Conservation (phyloP, 2,113 vertebrate genomes). For the Rhinogobius similis region DNA sequence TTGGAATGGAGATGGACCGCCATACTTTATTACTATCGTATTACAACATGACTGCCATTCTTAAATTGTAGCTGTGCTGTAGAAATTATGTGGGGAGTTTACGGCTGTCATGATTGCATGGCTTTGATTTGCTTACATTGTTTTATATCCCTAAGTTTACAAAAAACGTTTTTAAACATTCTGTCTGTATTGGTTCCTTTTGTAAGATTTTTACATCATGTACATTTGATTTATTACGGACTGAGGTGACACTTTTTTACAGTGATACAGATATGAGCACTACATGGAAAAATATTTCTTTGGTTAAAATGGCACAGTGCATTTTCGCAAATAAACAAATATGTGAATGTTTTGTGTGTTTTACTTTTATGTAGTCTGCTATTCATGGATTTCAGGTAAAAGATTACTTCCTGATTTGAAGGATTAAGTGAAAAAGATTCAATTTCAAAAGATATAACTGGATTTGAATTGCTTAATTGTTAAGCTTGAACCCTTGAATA, state of each 20-base stretch:
- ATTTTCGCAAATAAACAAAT: slow-evolving; percentile 62
- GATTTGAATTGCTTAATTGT: too few relatives aligned
- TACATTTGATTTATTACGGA: slow-evolving; percentile 40
- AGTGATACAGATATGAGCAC: slow-evolving; percentile 46
- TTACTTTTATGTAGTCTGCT: too few relatives aligned
- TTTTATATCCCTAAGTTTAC: slow-evolving; percentile 52
- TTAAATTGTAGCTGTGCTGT: slow-evolving; percentile 21
- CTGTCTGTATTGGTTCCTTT: background rate
- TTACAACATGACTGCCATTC: background rate
- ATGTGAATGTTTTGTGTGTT: slow-evolving; percentile 26
- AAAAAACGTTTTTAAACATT: slow-evolving; percentile 29
- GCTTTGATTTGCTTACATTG: slow-evolving; percentile 66
- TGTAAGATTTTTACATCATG: slow-evolving; percentile 7
- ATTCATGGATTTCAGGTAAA: too few relatives aligned
- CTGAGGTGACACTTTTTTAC: slow-evolving; percentile 27
- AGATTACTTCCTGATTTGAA: too few relatives aligned
- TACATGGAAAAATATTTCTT: slow-evolving; percentile 63
- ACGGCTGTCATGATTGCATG: slow-evolving; percentile 66
- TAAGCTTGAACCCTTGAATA: too few relatives aligned
- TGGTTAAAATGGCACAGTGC: slow-evolving; percentile 70
- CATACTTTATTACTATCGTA: slow-evolving; percentile 1
- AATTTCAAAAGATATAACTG: too few relatives aligned
- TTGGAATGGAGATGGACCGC: slow-evolving; percentile 65
- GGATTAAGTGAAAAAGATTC: too few relatives aligned
- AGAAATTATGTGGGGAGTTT: slow-evolving; percentile 28